Base-by-base conservation (phyloP, 2,113 vertebrate species). In the Terrapene triunguis region DNA sequence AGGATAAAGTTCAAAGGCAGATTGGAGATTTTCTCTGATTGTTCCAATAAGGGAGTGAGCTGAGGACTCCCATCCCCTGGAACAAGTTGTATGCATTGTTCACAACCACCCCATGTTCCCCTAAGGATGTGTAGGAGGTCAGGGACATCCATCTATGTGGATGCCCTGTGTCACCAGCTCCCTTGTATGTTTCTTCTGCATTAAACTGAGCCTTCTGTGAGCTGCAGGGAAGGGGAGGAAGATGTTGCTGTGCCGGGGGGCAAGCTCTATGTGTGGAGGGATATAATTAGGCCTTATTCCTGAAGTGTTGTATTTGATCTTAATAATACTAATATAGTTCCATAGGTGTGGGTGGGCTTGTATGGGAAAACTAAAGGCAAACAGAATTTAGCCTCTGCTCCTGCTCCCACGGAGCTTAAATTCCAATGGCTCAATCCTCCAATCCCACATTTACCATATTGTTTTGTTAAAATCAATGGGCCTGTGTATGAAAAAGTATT, bases 201-300 rank as follows among this genome's bases (percentile, higher is more conserved):
- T 51, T 65, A 87, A 47, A 76, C 17, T 29, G 50, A 84, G 91
- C 21, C 25, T 44, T 59, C 51, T 62, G 6, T 27, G 51, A 9
- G 3, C 35, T 21, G 0, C 24, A 25, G 19, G 47, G 8, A 5
- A 62, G 1, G 59, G 12, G 4, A 74, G 1, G 2, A 13, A 32
- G 62, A 38, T 2, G 10, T 7, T 14, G 51, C 29, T 1, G 1
- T 4, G 17, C 5, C 24, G 47, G 80, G 32, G 47, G 25, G 11
- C 24, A 27, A 17, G 16, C 9, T n/a, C 27, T 0, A 13, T 57
- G 50, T n/a, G 6, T 24, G 21, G 21, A 11, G 13, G 44, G 29
- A 5, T 29, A 7, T 21, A 7, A 38, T 5, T 32, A 4, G 53
- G 35, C 9, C 2, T 27, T 0, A n/a, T 44, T 76, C 25, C 12